phyloP scores from a whole-genome alignment of 2,113 vertebrate genomes.

The Tragulus kanchil region DNA sequence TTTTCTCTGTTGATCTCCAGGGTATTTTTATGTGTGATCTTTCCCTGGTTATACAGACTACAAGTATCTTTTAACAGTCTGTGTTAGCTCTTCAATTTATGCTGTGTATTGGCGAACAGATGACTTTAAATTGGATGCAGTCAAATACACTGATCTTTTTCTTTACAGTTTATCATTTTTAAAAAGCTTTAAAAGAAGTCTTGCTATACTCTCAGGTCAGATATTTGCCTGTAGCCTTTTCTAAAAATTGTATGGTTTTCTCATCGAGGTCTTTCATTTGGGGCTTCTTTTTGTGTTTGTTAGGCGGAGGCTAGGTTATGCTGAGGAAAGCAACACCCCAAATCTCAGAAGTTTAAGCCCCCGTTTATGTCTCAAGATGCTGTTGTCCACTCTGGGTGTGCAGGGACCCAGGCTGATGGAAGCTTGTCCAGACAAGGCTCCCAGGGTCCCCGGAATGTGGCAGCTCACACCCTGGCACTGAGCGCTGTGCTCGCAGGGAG shows the following conservation, averaged over 20 bases:
- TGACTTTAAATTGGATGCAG: background rate
- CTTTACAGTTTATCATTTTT: background rate
- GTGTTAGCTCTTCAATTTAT: background rate
- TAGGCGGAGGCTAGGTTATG: background rate
- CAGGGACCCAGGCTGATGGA: background rate
- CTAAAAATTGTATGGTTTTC: background rate
- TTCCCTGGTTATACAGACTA: background rate
- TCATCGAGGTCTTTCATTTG: background rate
- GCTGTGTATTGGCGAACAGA: background rate
- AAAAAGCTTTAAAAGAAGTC: constrained; percentile 1
- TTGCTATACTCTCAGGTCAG: background rate
- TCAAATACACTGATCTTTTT: constrained; percentile 39
- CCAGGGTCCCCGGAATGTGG: too few relatives aligned
- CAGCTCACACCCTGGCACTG: accelerated
- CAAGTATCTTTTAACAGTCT: background rate
- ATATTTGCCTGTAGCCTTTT: background rate
- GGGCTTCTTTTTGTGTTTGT: background rate
- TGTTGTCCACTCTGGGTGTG: background rate
- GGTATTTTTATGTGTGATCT: background rate
- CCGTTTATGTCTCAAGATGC: background rate
- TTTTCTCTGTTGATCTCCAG: background rate
- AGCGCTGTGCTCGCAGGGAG: background rate
- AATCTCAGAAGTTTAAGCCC: background rate
- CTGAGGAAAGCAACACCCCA: background rate
- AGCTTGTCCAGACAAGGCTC: background rate